phyloP scores from a whole-genome alignment of 2,888 invertebrate species.

The Xanthorhoe spadicearia region DNA sequence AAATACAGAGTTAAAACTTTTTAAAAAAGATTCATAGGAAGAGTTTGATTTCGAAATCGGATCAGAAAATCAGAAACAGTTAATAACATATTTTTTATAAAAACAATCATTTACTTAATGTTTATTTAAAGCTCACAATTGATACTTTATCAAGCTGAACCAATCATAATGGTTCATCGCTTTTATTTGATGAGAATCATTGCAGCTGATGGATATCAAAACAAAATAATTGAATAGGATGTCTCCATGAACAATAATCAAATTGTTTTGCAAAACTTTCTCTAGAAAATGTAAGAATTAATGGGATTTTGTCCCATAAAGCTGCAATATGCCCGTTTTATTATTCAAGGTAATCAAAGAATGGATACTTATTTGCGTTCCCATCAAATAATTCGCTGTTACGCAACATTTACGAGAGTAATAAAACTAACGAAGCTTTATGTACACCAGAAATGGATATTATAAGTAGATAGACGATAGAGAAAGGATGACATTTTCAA shows the following conservation, averaged over 20 bases:
- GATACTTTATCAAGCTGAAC: slow-evolving; percentile 37
- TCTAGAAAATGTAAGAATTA: slow-evolving; percentile 44
- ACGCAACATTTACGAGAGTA: slow-evolving; percentile 33
- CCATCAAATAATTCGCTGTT: slow-evolving; percentile 37
- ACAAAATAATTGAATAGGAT: slow-evolving; percentile 48
- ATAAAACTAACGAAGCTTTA: slow-evolving; percentile 32
- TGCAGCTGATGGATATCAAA: slow-evolving; percentile 49
- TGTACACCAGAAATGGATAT: slow-evolving; percentile 27
- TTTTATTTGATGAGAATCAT: slow-evolving; percentile 41
- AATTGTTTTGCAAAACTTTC: slow-evolving; percentile 49
- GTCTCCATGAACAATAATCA: slow-evolving; percentile 41
- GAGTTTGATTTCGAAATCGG: neutral
- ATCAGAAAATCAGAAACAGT: neutral
- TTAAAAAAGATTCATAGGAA: slow-evolving; percentile 48
- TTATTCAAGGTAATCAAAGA: slow-evolving; percentile 41
- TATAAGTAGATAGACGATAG: slow-evolving; percentile 29
- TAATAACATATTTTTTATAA: slow-evolving; percentile 10
- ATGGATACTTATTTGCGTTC: slow-evolving; percentile 36
- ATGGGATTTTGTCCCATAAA: slow-evolving; percentile 40
- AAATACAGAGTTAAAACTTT: slow-evolving; percentile 34
- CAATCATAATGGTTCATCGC: slow-evolving; percentile 43
- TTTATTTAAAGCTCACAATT: slow-evolving; percentile 15
- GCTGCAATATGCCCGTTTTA: slow-evolving; percentile 36
- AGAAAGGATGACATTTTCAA: slow-evolving; percentile 43
- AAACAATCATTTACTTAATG: slow-evolving; percentile 24